These are phyloP conservation scores for Dasyornis broadbenti DNA, from an alignment of 2,113 vertebrate species.

Conservation along the genomic window DNA sequence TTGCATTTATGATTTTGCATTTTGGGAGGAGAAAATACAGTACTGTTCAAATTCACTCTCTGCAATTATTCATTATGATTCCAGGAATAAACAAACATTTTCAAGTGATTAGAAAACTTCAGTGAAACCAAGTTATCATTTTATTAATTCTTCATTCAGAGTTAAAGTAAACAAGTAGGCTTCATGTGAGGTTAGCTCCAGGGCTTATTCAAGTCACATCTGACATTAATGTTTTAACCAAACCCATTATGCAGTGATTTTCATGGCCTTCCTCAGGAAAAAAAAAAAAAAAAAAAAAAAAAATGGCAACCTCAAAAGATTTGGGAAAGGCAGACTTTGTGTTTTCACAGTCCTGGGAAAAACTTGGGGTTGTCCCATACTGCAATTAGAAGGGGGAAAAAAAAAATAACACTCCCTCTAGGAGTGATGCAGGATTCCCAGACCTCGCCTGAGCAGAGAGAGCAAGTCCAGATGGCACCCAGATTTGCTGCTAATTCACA, in stretches of 20 bases:
- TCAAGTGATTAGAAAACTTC: slow-evolving; percentile 12
- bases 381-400: not conserved
- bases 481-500: slow-evolving; percentile 19
- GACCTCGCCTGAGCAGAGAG: not conserved
- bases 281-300: not conserved
- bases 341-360: slow-evolving; percentile 40
- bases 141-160: not conserved
- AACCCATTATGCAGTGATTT: slow-evolving; percentile 20
- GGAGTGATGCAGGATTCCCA: not conserved
- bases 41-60: not conserved
- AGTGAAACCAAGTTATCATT: slow-evolving; percentile 15
- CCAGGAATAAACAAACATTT: not conserved
- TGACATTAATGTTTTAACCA: slow-evolving; percentile 22
- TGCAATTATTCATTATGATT: not conserved
- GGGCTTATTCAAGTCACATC: slow-evolving; percentile 32
- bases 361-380: not conserved
- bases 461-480: not conserved
- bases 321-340: not conserved
- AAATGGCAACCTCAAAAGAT: not conserved
- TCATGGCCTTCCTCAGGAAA: not conserved
- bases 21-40: not conserved
- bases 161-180: slow-evolving; percentile 2
- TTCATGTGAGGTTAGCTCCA: slow-evolving; percentile 27
- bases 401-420: not conserved
- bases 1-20: not conserved